Evolutionary conservation across 2,113 vertebrate species (phyloP).

Genomic region (Haemorhous mexicanus): DNA sequence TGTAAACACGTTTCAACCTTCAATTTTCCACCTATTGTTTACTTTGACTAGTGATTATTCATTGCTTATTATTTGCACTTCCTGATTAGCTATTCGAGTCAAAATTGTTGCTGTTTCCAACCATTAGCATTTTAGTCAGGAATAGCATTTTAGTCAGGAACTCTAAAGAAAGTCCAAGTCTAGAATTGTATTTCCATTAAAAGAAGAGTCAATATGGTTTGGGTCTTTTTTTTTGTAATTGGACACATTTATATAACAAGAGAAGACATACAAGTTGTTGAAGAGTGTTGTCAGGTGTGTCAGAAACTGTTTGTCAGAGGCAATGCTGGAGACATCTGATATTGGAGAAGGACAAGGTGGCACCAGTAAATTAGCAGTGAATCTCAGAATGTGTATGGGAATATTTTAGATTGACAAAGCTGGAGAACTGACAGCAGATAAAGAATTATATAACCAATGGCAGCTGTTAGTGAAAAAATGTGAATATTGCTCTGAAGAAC

Average conservation of each 20-base stretch:
- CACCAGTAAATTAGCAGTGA: neutral
- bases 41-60: neutral
- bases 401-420: neutral
- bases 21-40: neutral
- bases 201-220: neutral
- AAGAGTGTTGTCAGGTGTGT: neutral
- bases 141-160: too few species aligned
- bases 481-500: neutral
- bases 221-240: neutral
- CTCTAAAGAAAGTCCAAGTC: neutral
- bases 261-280: neutral
- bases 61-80: neutral
- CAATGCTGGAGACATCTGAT: neutral
- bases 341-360: neutral
- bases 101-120: neutral
- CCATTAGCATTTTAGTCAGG: neutral
- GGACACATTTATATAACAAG: neutral
- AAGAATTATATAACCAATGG: neutral
- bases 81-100: neutral
- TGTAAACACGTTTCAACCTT: neutral
- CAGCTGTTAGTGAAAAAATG: neutral
- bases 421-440: neutral
- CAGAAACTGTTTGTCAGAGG: neutral
- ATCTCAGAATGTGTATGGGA: neutral
- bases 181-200: neutral